These are phyloP conservation scores for Oxycera nigricornis DNA, from an alignment of 2,888 invertebrate species.

Conservation along the genomic window DNA sequence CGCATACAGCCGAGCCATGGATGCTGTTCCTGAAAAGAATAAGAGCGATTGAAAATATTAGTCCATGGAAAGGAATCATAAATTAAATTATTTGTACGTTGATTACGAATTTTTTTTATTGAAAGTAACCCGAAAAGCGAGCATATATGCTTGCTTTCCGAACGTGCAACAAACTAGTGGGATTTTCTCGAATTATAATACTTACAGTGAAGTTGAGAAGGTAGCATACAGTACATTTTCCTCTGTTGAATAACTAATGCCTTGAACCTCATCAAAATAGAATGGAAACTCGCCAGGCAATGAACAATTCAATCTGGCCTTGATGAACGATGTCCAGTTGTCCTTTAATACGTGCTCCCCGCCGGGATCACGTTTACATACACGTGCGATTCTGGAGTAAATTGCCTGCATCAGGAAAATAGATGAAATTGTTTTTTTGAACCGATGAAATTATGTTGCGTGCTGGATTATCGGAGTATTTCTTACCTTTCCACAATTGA, in stretches of 20 bases:
- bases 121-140: no score
- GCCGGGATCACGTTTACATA: slow-evolving; percentile 90
- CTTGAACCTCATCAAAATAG: slow-evolving; percentile 89
- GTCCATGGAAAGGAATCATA: no score
- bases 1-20: slow-evolving; percentile 89
- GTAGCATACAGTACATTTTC: slow-evolving; percentile 83
- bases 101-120: no score
- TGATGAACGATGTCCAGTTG: slow-evolving; percentile 91
- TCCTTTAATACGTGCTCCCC: slow-evolving; percentile 78
- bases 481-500: slow-evolving; percentile 91
- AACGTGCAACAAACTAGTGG: no score
- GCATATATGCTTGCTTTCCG: no score
- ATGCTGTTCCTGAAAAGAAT: slow-evolving; percentile 81
- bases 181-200: background rate
- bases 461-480: slow-evolving; percentile 4
- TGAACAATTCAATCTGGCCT: slow-evolving; percentile 85
- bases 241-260: slow-evolving; percentile 77
- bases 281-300: slow-evolving; percentile 86
- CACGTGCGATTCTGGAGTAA: slow-evolving; percentile 88
- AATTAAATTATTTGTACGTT: no score
- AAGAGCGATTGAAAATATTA: no score
- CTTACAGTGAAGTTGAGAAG: slow-evolving; percentile 81
- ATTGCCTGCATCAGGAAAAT: slow-evolving; percentile 68
- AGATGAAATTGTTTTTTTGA: background rate
- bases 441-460: background rate